Base-by-base conservation (phyloP, 1,140 invertebrate species). In the Aphaenogaster floridana region DNA sequence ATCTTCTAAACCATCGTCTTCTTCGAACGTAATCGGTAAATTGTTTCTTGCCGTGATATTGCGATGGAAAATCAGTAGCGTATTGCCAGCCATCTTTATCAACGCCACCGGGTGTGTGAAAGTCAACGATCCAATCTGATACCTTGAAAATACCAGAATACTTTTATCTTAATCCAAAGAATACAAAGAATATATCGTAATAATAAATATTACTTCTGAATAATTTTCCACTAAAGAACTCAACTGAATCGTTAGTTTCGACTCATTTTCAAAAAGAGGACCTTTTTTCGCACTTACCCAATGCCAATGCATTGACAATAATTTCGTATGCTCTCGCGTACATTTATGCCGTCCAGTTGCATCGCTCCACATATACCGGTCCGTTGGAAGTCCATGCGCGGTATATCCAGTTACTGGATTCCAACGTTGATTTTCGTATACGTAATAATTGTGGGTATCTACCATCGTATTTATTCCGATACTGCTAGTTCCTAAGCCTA, bases 361-460 rank as follows among this genome's bases (percentile, higher is more conserved):
- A 95, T 99, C 98, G 94, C 98, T 98, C 98, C 98, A 99, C 97
- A 97, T 98, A 88, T 97, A 97, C 28, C 98, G 96, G 95, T 99
- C 98, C 1, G 98, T 99, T 39, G 98, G 98, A 69, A 99, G 95
- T 42, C 98, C 97, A 92, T 97, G 97, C 9, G 97, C 96, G 1
- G 98, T 98, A 92, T 98, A 99, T 21, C 98, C 98, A 86, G 97
- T 97, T 1, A 99, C 96, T 9, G 97, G 98, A 96, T 99, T 99
- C 98, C 98, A 99, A 69, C 98, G 96, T 95, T 99, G 98, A 94
- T 99, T 99, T 96, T 99, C 98, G 94, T 99, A 99, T 6, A 98
- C 97, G 93, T 97, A 97, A 94, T 98, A 98, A 92, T 97, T 97
- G 93, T 98, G 97, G 9, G 97, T 97, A 94, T 99, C 98, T 28